These are phyloP conservation scores for Astyanax mexicanus DNA, from an alignment of 2,797 vertebrate genomes.

Conservation along the genomic window DNA sequence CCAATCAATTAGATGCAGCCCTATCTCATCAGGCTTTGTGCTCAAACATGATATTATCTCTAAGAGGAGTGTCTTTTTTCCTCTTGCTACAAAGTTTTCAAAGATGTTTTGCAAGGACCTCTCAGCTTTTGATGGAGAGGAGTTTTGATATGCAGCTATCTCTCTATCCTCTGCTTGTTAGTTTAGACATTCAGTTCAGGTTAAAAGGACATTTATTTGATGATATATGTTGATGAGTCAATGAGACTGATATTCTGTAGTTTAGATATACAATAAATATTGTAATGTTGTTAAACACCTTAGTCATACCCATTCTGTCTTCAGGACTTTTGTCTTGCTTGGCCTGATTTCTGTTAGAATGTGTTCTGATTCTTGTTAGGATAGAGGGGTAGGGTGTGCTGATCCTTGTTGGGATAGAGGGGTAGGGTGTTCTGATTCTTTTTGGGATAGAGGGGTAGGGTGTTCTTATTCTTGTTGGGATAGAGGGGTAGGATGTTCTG, in stretches of 20 bases:
- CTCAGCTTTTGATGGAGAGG: constrained; percentile 29
- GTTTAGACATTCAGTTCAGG: not conserved
- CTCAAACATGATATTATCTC: constrained; percentile 55
- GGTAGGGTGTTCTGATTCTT: no score
- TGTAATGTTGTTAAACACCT: no score
- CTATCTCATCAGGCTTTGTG: constrained; percentile 52
- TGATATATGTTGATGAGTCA: not conserved
- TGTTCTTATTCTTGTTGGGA: no score
- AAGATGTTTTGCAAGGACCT: constrained; percentile 44
- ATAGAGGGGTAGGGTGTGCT: no score
- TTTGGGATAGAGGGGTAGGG: no score
- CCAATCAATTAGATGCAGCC: constrained; percentile 88
- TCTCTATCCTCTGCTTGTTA: not conserved
- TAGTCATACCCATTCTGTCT: no score
- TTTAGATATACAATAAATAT: not conserved
- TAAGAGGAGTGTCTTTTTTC: constrained; percentile 35
- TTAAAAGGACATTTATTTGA: not conserved
- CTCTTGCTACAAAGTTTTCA: constrained; percentile 16
- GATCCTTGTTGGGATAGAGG: no score
- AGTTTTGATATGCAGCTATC: constrained; percentile 34
- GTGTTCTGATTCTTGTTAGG: no score
- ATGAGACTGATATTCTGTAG: not conserved
- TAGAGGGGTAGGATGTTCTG: no score
- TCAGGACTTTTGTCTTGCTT: no score
- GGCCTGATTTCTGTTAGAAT: no score